A percentile compares a stretch with the other conserved stretches of the same genome.
Evolutionary conservation across 2,113 vertebrate species (phyloP).

Genomic region (Ophiodon elongatus): DNA sequence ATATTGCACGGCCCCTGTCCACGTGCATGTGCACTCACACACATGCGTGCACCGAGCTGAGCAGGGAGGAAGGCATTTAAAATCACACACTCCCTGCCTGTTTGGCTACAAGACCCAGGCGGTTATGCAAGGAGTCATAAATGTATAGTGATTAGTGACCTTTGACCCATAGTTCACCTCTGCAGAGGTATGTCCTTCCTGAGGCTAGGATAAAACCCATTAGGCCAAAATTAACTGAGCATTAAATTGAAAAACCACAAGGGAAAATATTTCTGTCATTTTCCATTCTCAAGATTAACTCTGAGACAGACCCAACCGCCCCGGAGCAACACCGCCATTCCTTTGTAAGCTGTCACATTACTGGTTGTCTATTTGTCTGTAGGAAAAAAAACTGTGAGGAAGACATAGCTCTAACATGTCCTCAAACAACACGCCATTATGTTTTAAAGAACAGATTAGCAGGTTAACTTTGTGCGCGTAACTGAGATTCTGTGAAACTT

Average conservation of each 20-base stretch:
- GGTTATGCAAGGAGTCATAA: slow-evolving; percentile 61
- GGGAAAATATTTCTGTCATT: slow-evolving; percentile 50
- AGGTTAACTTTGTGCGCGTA: slow-evolving; percentile 1
- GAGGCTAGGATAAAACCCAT: slow-evolving; percentile 67
- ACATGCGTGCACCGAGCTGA: slow-evolving; percentile 6
- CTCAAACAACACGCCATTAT: background rate
- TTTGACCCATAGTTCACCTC: slow-evolving; percentile 57
- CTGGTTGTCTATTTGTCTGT: background rate
- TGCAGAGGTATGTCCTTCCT: slow-evolving; percentile 59
- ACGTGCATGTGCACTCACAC: slow-evolving; percentile 5
- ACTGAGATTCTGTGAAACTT: slow-evolving; percentile 22
- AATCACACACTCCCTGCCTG: slow-evolving; percentile 64
- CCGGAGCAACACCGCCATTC: slow-evolving; percentile 55
- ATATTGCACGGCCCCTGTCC: background rate
- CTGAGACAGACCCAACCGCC: slow-evolving; percentile 57
- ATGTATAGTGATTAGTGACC: slow-evolving; percentile 42
- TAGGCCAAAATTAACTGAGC: slow-evolving; percentile 61
- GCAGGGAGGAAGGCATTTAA: slow-evolving; percentile 43
- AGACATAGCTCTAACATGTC: background rate
- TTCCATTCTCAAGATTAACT: slow-evolving; percentile 50
- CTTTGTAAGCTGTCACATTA: slow-evolving; percentile 39
- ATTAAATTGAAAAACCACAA: slow-evolving; percentile 51
- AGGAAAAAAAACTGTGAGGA: slow-evolving; percentile 25
- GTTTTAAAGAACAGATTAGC: slow-evolving; percentile 41
- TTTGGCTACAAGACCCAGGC: slow-evolving; percentile 55